Base-by-base conservation (phyloP, 2,888 invertebrate species). In the Drosophila diplacantha region DNA sequence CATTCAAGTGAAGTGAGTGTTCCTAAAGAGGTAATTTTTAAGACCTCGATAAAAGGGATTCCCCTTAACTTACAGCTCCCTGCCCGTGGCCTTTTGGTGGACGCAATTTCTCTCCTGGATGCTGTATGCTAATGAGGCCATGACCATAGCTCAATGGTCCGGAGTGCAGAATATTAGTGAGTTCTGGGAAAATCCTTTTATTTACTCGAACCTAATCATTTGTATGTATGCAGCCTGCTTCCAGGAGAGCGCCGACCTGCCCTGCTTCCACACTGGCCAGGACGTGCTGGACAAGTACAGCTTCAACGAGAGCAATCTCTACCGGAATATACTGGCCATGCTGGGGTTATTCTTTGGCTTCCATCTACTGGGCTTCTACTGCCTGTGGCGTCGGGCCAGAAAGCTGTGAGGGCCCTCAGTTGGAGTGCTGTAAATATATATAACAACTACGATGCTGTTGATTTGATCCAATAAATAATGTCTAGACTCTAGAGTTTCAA, bases 41-140 rank as follows among this genome's bases (percentile, higher is more conserved):
- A 3, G 12, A 7, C 12, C 16, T 31, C 4, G 7, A 4, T 12
- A 12, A 12, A 26, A 24, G 5, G 14, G n/a, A 16, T 8, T n/a
- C 3, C 12, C 6, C 9, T 11, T 9, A 11, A 29, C 4, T 74
- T 69, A 44, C 86, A 94, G 94, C 84, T 91, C 94, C 0, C 88
- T 95, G 75, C 93, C 94, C 4, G 87, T 89, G 81, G 92, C 92
- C 66, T 88, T 95, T 52, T 90, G 91, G 18, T 96, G 95, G 95
- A 91, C 93, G 2, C 92, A 93, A 72, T 93, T 94, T 81, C 83
- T 95, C 6, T 96, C 95, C 0, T 96, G 96, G 96, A 89, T 96
- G 81, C 92, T 95, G 91, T 95, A 96, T 87, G 93, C 95, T 12
- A 95, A 94, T 75, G 96, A 96, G 89, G 93, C 94, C 0, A 91